These are phyloP conservation scores for Peromyscus californicus DNA, from an alignment of 2,113 vertebrate species.

Conservation along the genomic window DNA sequence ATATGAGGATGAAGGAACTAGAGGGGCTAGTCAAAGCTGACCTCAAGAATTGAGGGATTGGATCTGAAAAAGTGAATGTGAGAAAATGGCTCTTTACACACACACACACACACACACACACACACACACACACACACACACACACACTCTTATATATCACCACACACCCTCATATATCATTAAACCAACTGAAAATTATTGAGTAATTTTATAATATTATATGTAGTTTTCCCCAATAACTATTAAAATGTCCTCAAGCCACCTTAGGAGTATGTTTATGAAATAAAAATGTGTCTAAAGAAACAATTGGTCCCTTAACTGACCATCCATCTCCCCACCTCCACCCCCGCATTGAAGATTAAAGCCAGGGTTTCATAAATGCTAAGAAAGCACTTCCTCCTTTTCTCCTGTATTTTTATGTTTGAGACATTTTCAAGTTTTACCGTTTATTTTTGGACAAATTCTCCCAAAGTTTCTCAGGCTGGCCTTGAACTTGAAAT, in stretches of 20 bases:
- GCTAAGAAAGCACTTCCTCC: not conserved
- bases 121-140: not conserved
- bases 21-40: not conserved
- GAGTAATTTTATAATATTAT: conserved; percentile 24
- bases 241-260: conserved; percentile 20
- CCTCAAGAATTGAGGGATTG: conserved; percentile 15
- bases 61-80: not conserved
- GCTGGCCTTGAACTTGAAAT: not conserved
- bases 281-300: conserved; percentile 35
- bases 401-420: not conserved
- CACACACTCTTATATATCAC: not conserved
- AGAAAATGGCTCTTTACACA: not conserved
- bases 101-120: not conserved
- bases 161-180: not conserved
- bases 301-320: not conserved
- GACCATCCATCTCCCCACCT: not conserved
- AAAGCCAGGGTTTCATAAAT: not conserved
- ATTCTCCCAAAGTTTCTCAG: not conserved
- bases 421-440: not conserved
- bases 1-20: not conserved
- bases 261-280: conserved; percentile 39
- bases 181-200: not conserved
- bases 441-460: not conserved
- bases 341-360: not conserved
- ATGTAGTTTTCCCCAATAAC: conserved; percentile 36